phyloP scores from a whole-genome alignment of 1,140 invertebrate genomes.

The Caerostris extrusa region DNA sequence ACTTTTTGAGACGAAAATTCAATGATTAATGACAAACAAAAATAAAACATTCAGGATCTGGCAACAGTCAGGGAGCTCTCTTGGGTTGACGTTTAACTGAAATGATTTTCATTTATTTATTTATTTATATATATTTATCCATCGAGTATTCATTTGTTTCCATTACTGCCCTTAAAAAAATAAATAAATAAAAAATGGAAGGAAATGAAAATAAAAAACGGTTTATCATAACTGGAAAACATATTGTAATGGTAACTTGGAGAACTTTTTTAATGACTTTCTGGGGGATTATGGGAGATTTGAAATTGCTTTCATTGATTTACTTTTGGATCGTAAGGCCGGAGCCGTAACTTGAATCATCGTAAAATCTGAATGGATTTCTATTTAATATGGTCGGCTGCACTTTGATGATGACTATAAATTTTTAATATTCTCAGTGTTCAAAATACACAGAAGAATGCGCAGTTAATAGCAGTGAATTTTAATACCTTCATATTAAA shows the following conservation, averaged over 20 bases:
- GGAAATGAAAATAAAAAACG: too few species aligned
- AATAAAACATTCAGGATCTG: constrained; percentile 10
- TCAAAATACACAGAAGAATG: neutral
- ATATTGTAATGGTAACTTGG: constrained; percentile 63
- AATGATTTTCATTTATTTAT: neutral
- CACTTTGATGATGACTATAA: constrained; percentile 46
- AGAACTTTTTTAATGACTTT: constrained; percentile 43
- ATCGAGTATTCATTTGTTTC: constrained; percentile 48
- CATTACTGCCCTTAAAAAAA: constrained; percentile 20
- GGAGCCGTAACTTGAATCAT: neutral
- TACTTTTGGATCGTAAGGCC: neutral
- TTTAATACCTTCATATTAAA: constrained; percentile 28
- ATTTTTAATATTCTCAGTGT: constrained; percentile 58
- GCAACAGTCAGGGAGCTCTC: constrained; percentile 38
- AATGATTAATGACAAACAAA: constrained; percentile 43
- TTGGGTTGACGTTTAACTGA: neutral
- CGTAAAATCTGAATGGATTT: constrained; percentile 57
- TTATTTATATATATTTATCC: too few species aligned
- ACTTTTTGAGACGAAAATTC: constrained; percentile 23
- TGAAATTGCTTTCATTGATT: constrained; percentile 65
- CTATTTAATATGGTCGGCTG: neutral
- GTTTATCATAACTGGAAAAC: constrained; percentile 59
- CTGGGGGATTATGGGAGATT: neutral
- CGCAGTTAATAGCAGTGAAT: constrained; percentile 23
- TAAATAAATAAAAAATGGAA: neutral